Conservation (phyloP, 2,888 invertebrate species). For the Scrobipalpa atriplicella region DNA sequence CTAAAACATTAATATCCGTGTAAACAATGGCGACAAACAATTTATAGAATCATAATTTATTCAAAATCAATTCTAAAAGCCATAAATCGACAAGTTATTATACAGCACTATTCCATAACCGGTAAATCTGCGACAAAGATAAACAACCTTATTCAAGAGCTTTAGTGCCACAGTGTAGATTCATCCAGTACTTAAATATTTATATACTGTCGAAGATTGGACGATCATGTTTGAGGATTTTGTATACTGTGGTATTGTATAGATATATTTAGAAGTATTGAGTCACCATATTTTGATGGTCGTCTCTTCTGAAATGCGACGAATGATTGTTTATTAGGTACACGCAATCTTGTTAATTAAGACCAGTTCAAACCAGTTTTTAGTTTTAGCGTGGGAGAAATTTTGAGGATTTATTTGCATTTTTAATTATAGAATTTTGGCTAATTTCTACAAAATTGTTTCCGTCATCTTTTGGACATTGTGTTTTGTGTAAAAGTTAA, state of each 20-base stretch:
- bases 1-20: slow-evolving; percentile 36
- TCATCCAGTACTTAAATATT: neutral
- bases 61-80: slow-evolving; percentile 54
- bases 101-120: slow-evolving; percentile 49
- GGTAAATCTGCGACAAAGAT: slow-evolving; percentile 48
- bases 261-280: slow-evolving; percentile 21
- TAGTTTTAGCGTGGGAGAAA: slow-evolving; percentile 29
- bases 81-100: slow-evolving; percentile 60
- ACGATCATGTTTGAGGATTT: neutral
- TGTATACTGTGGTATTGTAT: slow-evolving; percentile 10
- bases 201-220: neutral
- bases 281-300: slow-evolving; percentile 32
- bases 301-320: slow-evolving; percentile 30
- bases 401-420: slow-evolving; percentile 23
- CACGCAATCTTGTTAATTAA: slow-evolving; percentile 36
- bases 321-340: slow-evolving; percentile 31
- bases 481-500: neutral
- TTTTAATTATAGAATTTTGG: slow-evolving; percentile 2
- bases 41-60: slow-evolving; percentile 62
- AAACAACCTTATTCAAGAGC: slow-evolving; percentile 36
- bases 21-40: slow-evolving; percentile 52
- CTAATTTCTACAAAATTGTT: neutral
- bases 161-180: slow-evolving; percentile 13
- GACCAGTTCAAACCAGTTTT: slow-evolving; percentile 22
- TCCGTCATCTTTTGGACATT: neutral